These are phyloP conservation scores for Gymnothorax javanicus DNA, from an alignment of 2,797 vertebrate species.

Conservation along the genomic window DNA sequence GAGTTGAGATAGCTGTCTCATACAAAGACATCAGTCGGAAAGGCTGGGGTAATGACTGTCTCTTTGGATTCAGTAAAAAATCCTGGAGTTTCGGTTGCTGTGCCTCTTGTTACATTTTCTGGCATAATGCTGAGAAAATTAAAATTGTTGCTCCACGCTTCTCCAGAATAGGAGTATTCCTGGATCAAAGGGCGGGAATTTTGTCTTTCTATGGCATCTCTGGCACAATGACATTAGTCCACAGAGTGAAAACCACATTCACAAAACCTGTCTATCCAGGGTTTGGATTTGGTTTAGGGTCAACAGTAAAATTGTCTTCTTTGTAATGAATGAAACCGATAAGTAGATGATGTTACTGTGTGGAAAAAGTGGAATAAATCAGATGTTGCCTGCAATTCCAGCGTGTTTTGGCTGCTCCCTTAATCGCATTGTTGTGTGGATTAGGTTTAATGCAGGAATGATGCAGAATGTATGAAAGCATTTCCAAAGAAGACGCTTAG, in stretches of 20 bases:
- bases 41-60: not conserved
- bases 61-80: slow-evolving; percentile 1
- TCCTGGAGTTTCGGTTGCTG: slow-evolving; percentile 32
- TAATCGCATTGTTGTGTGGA: too few relatives aligned
- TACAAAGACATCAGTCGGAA: slow-evolving; percentile 27
- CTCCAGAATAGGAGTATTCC: slow-evolving; percentile 24
- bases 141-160: not conserved
- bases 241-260: slow-evolving; percentile 21
- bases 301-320: not conserved
- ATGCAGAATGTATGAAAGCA: too few relatives aligned
- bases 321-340: not conserved
- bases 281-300: not conserved
- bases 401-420: too few relatives aligned
- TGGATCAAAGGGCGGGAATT: slow-evolving; percentile 26
- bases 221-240: slow-evolving; percentile 26
- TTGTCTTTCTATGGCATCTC: slow-evolving; percentile 28
- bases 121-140: slow-evolving; percentile 21
- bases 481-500: too few relatives aligned
- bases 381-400: too few relatives aligned
- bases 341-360: too few relatives aligned
- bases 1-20: slow-evolving; percentile 9
- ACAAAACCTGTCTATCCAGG: slow-evolving; percentile 25
- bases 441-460: too few relatives aligned
- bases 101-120: slow-evolving; percentile 11
- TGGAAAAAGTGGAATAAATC: too few relatives aligned